Base-by-base conservation (phyloP, 2,113 vertebrate species). In the Corythornis cristatus region DNA sequence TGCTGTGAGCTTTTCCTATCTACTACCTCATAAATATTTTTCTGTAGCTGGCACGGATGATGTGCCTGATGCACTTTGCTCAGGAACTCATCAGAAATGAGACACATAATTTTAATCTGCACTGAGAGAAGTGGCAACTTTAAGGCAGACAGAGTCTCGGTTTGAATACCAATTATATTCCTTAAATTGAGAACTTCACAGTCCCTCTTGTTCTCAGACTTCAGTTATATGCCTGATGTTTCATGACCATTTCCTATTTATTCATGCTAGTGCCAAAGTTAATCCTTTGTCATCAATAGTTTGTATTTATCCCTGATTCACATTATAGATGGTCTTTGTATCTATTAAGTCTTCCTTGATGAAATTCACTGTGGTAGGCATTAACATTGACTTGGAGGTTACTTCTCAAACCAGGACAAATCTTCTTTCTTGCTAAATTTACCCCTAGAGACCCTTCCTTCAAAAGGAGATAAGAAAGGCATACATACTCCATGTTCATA, bases 1-100 rank as follows among this genome's bases (percentile, higher is more conserved):
- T 46, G n/a, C 73, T 68, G 57, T 84, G 50, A 88, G 81, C 65
- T 95, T 88, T 95, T 88, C 62, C 83, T 90, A 75, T 89, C 88
- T 72, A 50, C 62, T 84, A 22, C 31, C 12, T 58, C 67, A 72
- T 95, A 95, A 95, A 93, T 96, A 82, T 76, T 89, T 72, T 45
- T 33, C 37, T 78, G 45, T 62, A 23, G 15, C 53, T 68, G 73
- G 45, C 54, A 53, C 11, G 3, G 86, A 68, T 40, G 70, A 84
- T 61, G 70, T 1, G 4, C 31, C 50, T 83, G 21, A 42, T 58
- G 48, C 0, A 8, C 40, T 68, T 80, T 53, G 42, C 37, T 87
- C 7, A 9, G 66, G 40, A 71, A 35, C 28, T 73, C 5, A 0
- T 68, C 42, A 14, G 51, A 61, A 72, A 25, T 5, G 65, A 75